Evolutionary conservation across 2,797 vertebrate genomes (phyloP).

Genomic region (Eulemur coronatus): DNA sequence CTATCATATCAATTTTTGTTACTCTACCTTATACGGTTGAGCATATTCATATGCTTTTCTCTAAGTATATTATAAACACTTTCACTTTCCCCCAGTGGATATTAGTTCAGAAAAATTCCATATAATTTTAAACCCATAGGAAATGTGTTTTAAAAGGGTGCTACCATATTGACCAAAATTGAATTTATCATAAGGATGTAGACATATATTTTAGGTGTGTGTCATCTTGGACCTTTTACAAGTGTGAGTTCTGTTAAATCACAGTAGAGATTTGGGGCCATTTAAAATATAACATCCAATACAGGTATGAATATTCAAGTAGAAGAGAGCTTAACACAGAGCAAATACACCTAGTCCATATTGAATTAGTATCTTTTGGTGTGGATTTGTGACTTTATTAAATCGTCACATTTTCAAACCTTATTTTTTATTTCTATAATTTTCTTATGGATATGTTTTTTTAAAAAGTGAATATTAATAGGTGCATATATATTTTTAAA

Average conservation of each 20-base stretch:
- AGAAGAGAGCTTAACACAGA: neutral
- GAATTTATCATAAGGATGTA: neutral
- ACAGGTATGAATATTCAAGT: neutral
- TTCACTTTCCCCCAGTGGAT: neutral
- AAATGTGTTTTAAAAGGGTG: slow-evolving; percentile 9
- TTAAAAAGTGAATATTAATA: neutral
- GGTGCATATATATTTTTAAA: neutral
- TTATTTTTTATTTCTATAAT: neutral
- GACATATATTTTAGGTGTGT: neutral
- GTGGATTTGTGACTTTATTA: neutral
- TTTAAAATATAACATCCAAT: neutral
- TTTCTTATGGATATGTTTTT: neutral
- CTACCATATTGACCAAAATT: neutral
- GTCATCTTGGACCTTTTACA: neutral
- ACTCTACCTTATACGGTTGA: neutral
- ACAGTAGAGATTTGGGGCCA: neutral
- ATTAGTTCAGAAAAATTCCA: neutral
- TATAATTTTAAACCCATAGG: neutral
- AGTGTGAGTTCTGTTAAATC: neutral
- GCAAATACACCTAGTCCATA: neutral
- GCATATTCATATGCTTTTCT: slow-evolving; percentile 13
- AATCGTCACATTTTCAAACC: neutral
- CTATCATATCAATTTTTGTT: neutral
- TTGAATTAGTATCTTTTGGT: neutral
- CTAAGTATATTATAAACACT: neutral